phyloP scores from a whole-genome alignment of 1,140 invertebrate genomes.

The Stegodyphus mimosarum region DNA sequence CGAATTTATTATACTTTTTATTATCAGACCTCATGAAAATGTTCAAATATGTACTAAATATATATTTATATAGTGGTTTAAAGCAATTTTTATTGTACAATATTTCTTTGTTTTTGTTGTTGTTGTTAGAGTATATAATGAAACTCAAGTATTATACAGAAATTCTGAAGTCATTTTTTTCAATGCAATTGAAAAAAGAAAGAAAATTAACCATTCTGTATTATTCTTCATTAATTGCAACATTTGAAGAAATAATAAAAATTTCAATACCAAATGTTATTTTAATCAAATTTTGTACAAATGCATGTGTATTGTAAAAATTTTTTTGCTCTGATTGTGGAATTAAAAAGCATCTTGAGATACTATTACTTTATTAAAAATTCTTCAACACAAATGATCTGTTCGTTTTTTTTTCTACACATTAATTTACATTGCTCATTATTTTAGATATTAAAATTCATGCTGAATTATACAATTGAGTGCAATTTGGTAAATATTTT shows the following conservation, averaged over 20 bases:
- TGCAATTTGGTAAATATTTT: too few species aligned
- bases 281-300: conserved; percentile 59
- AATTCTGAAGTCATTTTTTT: background rate
- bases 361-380: conserved; percentile 55
- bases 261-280: conserved; percentile 22
- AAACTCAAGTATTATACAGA: conserved; percentile 28
- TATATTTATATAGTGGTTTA: conserved; percentile 20
- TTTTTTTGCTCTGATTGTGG: conserved; percentile 26
- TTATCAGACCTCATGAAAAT: background rate
- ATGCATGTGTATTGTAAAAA: conserved; percentile 52
- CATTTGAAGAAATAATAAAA: background rate
- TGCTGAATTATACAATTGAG: too few species aligned
- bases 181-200: conserved; percentile 19
- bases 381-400: conserved; percentile 8
- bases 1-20: too few species aligned
- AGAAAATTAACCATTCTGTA: conserved; percentile 11
- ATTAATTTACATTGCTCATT: too few species aligned
- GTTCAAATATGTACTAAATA: background rate
- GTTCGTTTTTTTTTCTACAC: background rate
- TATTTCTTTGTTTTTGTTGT: conserved; percentile 56
- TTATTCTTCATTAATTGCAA: conserved; percentile 7
- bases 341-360: conserved; percentile 25
- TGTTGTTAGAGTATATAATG: conserved; percentile 60
- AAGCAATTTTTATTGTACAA: conserved; percentile 42
- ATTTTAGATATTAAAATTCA: too few species aligned